Conservation (phyloP, 2,888 invertebrate genomes). For the Pachycephus smyrnensis region DNA sequence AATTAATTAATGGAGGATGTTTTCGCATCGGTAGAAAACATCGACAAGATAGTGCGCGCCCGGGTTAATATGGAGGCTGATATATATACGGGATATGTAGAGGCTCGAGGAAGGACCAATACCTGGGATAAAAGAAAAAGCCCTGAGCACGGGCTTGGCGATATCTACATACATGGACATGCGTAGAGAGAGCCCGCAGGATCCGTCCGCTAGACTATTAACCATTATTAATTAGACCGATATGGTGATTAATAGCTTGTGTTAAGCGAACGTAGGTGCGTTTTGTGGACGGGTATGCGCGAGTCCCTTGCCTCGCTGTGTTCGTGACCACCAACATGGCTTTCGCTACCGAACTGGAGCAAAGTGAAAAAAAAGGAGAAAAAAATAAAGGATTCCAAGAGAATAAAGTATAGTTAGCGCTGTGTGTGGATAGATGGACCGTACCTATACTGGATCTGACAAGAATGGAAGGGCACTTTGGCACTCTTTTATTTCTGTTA, state of each 20-base stretch:
- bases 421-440: neutral
- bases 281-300: conserved; percentile 1
- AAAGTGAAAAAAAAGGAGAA: conserved; percentile 9
- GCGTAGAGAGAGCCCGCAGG: conserved; percentile 14
- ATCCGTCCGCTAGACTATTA: conserved; percentile 34
- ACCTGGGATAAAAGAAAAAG: neutral
- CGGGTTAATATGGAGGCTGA: neutral
- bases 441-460: neutral
- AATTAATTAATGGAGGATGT: neutral
- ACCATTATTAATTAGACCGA: conserved; percentile 46
- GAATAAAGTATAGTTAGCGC: neutral
- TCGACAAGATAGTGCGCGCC: neutral
- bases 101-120: conserved; percentile 5
- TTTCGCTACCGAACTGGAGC: conserved; percentile 27
- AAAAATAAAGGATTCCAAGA: neutral
- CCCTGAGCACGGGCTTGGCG: neutral
- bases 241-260: conserved; percentile 41
- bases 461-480: neutral
- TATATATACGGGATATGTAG: neutral
- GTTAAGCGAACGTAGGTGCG: conserved; percentile 13
- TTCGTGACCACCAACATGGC: conserved; percentile 17
- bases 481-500: neutral
- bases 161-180: conserved; percentile 18
- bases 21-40: neutral
- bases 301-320: conserved; percentile 3